Conservation (phyloP, 2,113 vertebrate genomes). For the Zonotrichia leucophrys region DNA sequence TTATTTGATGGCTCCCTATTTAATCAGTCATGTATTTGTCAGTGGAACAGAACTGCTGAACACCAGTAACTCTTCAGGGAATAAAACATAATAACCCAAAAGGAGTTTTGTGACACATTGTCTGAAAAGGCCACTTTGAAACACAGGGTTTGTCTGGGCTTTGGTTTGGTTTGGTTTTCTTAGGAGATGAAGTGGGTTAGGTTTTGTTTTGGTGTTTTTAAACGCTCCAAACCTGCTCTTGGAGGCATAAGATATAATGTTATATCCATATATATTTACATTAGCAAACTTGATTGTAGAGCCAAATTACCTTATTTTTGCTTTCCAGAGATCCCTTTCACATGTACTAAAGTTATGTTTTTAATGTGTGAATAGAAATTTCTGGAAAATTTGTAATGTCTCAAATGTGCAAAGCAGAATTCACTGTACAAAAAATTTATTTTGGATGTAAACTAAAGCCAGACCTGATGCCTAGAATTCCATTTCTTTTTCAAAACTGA, state of each 20-base stretch:
- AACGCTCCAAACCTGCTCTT: not conserved
- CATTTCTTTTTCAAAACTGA: not conserved
- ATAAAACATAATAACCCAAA: not conserved
- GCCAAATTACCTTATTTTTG: not conserved
- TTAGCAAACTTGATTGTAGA: not conserved
- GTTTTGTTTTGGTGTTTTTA: not conserved
- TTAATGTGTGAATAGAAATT: not conserved
- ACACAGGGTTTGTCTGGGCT: not conserved
- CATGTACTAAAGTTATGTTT: not conserved
- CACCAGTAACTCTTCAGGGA: not conserved
- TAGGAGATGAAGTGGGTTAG: not conserved
- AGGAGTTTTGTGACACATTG: not conserved
- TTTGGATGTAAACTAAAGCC: not conserved
- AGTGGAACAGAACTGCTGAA: not conserved
- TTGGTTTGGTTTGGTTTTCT: not conserved
- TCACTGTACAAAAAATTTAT: not conserved
- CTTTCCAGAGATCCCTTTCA: not conserved
- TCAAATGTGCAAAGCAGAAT: not conserved
- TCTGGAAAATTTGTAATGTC: not conserved
- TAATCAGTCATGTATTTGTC: not conserved
- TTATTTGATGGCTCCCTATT: not conserved
- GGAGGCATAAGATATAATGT: not conserved
- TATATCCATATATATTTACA: not conserved
- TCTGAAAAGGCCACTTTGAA: not conserved
- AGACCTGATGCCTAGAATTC: not conserved